Conservation (phyloP, 2,888 invertebrate species). For the Petrolisthes manimaculis region DNA sequence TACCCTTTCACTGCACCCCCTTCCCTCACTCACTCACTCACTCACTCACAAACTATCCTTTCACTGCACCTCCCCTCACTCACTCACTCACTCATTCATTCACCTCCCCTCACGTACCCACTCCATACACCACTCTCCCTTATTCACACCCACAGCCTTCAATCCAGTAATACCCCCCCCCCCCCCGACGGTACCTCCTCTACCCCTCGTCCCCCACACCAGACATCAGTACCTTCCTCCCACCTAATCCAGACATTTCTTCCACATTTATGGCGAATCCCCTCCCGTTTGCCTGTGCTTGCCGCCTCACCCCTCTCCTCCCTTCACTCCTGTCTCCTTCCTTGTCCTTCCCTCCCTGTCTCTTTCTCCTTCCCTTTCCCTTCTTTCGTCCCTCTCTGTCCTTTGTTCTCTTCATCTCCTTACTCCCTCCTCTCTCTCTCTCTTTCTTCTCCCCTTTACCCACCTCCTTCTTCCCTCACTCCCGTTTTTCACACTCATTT, state of each 20-base stretch:
- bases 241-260: background rate
- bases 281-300: background rate
- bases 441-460: background rate
- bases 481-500: background rate
- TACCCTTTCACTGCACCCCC: background rate
- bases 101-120: background rate
- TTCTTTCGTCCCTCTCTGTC: background rate
- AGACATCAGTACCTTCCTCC: background rate
- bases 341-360: background rate
- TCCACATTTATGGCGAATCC: background rate
- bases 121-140: background rate
- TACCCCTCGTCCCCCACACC: background rate
- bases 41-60: background rate
- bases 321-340: background rate
- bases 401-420: background rate
- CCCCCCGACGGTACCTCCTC: background rate
- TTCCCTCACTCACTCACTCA: background rate
- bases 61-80: background rate
- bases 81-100: background rate
- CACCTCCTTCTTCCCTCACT: background rate
- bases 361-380: background rate
- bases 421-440: background rate
- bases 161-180: background rate
- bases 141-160: background rate
- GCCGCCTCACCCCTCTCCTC: conserved; percentile 3